Conservation (phyloP, 2,888 invertebrate genomes). For the Cephus rjabovi region DNA sequence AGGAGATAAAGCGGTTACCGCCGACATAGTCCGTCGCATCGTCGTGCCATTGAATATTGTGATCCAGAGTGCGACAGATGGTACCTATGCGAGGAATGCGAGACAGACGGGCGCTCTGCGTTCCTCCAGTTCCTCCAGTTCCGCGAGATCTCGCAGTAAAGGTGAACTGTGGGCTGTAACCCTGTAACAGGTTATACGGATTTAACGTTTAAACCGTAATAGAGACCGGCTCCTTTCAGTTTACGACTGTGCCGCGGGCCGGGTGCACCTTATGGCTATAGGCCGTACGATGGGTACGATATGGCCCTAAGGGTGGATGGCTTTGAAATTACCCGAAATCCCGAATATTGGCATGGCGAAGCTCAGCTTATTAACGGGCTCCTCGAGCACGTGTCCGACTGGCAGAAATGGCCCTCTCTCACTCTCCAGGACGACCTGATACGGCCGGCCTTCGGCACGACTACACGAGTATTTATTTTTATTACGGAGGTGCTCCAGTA, state of each 20-base stretch:
- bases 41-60: neutral
- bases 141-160: constrained; percentile 20
- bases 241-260: no score
- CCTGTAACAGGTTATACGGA: constrained; percentile 12
- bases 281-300: no score
- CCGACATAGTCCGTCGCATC: no score
- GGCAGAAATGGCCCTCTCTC: neutral
- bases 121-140: constrained; percentile 5
- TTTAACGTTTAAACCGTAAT: constrained; percentile 15
- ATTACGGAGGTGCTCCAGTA: neutral
- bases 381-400: no score
- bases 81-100: neutral
- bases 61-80: neutral
- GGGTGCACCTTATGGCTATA: no score
- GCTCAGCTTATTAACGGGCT: no score
- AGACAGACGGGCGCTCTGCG: neutral
- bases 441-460: neutral
- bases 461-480: neutral
- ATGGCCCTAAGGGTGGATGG: no score
- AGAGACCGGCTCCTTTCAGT: no score
- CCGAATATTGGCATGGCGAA: neutral
- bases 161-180: constrained; percentile 8
- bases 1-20: neutral
- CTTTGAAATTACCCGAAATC: no score
- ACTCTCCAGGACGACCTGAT: neutral